Evolutionary conservation across 2,888 invertebrate species (phyloP).

Genomic region (Escarpia spicata): DNA sequence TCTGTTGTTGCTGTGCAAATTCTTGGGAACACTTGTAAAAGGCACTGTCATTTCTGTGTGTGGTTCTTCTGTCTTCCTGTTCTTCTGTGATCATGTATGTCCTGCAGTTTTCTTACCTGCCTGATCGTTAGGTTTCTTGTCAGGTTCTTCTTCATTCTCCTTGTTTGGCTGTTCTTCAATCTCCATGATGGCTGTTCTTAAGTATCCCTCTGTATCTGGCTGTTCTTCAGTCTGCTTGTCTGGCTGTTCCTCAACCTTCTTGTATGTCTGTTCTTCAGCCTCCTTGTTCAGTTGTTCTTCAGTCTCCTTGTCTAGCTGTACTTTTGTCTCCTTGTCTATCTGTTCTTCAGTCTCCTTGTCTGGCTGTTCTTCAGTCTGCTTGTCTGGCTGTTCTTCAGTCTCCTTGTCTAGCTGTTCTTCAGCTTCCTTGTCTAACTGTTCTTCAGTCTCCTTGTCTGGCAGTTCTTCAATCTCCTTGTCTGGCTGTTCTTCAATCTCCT

Average conservation of each 20-base stretch:
- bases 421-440: not conserved
- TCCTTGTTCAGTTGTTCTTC: not conserved
- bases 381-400: not conserved
- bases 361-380: not conserved
- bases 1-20: not conserved
- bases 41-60: not conserved
- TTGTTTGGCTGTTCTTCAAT: too few species aligned
- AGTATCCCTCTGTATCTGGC: not conserved
- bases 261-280: not conserved
- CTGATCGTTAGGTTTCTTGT: too few species aligned
- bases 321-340: not conserved
- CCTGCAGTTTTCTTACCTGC: too few species aligned
- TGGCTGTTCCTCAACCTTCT: not conserved
- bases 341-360: not conserved
- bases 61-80: too few species aligned
- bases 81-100: too few species aligned
- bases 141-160: too few species aligned
- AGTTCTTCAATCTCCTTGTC: not conserved
- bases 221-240: not conserved
- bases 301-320: not conserved
- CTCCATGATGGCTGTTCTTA: not conserved
- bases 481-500: not conserved
- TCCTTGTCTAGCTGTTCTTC: not conserved
- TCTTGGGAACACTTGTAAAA: not conserved
- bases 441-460: not conserved